phyloP scores from a whole-genome alignment of 2,797 vertebrate genomes.

The Siniperca scherzeri region DNA sequence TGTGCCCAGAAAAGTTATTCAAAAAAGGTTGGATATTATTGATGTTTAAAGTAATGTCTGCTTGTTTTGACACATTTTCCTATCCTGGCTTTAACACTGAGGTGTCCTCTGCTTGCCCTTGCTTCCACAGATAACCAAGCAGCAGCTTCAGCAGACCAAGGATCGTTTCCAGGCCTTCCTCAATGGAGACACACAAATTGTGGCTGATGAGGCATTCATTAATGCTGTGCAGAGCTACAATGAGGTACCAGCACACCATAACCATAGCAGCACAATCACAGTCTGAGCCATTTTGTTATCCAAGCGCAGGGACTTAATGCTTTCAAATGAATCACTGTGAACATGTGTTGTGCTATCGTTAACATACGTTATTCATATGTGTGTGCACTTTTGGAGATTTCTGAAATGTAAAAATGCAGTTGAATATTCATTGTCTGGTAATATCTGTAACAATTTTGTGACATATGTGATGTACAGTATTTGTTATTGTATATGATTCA shows the following conservation, averaged over 20 bases:
- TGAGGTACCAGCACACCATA: conserved; percentile 86
- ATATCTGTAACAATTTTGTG: not conserved
- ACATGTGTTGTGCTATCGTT: not conserved
- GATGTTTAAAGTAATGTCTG: conserved; percentile 4
- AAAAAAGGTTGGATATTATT: conserved; percentile 12
- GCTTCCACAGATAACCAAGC: conserved; percentile 94
- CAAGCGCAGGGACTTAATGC: not conserved
- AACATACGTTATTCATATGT: not conserved
- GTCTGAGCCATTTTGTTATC: conserved; percentile 20
- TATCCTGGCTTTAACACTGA: conserved; percentile 13
- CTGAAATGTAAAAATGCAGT: not conserved
- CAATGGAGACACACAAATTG: conserved; percentile 99
- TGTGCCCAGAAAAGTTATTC: not conserved
- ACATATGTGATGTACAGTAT: not conserved
- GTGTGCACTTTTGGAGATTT: not conserved
- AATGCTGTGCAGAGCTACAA: conserved; percentile 99
- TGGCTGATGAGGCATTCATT: conserved; percentile 99
- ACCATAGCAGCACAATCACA: conserved; percentile 21
- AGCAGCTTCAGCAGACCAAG: conserved; percentile 98
- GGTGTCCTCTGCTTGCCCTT: conserved; percentile 49
- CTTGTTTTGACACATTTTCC: conserved; percentile 43
- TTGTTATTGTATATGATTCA: not conserved
- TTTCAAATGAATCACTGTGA: not conserved
- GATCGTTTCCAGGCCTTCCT: conserved; percentile 99
- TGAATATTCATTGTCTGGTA: not conserved